Evolutionary conservation across 2,113 vertebrate genomes (phyloP).

Genomic region (Henicopernis longicauda): DNA sequence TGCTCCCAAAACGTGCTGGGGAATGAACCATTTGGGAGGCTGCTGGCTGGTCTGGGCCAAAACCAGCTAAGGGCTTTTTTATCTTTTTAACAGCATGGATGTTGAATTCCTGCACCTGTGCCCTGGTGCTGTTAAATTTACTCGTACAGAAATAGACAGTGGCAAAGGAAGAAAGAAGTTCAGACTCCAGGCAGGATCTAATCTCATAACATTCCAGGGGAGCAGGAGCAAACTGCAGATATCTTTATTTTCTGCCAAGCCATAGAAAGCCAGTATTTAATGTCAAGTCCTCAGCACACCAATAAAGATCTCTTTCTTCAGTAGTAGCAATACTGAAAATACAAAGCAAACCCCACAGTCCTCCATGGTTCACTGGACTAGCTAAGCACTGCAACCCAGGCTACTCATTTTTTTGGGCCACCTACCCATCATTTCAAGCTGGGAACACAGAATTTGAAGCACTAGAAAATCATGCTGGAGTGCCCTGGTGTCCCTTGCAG

Average conservation of each 20-base stretch:
- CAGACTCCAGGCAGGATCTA: background rate
- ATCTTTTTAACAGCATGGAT: background rate
- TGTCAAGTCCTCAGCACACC: background rate
- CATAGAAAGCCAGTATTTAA: background rate
- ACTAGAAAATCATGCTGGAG: background rate
- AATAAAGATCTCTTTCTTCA: background rate
- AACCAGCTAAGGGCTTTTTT: background rate
- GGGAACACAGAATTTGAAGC: background rate
- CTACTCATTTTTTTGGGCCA: background rate
- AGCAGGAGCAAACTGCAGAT: background rate
- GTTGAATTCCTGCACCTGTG: background rate
- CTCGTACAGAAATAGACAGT: background rate
- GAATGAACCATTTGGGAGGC: background rate
- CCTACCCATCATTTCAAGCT: background rate
- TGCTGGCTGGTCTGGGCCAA: background rate
- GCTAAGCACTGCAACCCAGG: background rate
- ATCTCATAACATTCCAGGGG: background rate
- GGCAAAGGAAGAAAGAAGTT: background rate
- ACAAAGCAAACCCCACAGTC: background rate
- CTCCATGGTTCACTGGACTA: background rate
- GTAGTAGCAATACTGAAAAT: background rate
- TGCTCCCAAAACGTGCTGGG: background rate
- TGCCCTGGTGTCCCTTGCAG: background rate
- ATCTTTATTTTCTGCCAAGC: background rate
- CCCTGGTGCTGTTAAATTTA: background rate